Percentiles rank a stretch among this genome's conserved stretches.
These are phyloP conservation scores for Crotalus viridis DNA, from an alignment of 2,113 vertebrate genomes.

Conservation along the genomic window DNA sequence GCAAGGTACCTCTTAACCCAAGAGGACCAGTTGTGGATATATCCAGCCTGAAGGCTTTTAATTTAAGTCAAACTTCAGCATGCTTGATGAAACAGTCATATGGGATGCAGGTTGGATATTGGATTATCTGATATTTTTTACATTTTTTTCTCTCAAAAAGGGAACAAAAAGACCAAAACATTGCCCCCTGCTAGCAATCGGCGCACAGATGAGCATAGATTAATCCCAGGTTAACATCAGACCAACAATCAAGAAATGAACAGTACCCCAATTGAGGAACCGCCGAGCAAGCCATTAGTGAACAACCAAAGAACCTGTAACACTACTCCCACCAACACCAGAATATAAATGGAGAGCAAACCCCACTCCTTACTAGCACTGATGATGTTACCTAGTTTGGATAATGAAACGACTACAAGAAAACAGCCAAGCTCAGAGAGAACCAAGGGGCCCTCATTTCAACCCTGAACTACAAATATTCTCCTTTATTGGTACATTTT, in stretches of 20 bases:
- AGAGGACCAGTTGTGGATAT: background rate
- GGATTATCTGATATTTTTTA: background rate
- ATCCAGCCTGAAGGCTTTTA: background rate
- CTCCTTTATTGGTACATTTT: background rate
- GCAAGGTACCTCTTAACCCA: background rate
- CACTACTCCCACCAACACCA: background rate
- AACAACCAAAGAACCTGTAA: background rate
- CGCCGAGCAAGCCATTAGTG: background rate
- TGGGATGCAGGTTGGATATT: background rate
- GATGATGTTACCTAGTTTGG: background rate
- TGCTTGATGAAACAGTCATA: background rate
- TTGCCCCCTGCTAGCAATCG: background rate
- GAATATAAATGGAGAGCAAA: background rate
- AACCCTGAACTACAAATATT: background rate
- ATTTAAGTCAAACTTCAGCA: background rate
- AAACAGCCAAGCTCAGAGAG: background rate
- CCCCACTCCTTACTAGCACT: background rate
- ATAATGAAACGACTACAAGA: background rate
- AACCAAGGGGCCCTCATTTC: background rate
- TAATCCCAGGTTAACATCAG: background rate
- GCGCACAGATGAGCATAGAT: background rate
- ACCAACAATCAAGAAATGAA: background rate
- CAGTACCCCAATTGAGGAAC: background rate
- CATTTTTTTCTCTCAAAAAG: background rate
- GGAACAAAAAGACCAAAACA: background rate